Percentiles rank a stretch among this genome's conserved stretches.
Evolutionary conservation across 2,797 vertebrate species (phyloP).

Genomic region (Cynopterus sphinx): DNA sequence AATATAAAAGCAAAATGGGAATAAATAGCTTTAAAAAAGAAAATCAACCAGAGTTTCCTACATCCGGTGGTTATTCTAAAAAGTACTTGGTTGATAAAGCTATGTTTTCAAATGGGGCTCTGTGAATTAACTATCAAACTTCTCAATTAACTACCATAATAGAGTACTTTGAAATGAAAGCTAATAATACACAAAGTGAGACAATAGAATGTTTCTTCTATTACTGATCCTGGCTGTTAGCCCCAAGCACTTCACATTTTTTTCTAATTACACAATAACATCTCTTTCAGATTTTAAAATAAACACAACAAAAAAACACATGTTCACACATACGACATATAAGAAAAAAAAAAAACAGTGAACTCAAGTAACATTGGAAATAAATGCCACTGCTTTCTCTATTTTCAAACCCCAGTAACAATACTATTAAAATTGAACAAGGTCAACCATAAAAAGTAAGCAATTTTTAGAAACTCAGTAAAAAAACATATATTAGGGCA

Average conservation of each 20-base stretch:
- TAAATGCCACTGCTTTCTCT: not conserved
- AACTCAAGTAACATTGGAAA: not conserved
- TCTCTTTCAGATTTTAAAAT: slow-evolving; percentile 13
- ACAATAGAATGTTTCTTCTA: not conserved
- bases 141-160: slow-evolving; percentile 1
- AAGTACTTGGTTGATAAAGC: not conserved
- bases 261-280: slow-evolving; percentile 13
- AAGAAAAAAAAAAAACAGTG: not conserved
- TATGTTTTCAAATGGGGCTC: not conserved
- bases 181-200: not conserved
- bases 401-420: not conserved
- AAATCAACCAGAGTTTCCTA: not conserved
- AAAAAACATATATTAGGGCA: not conserved
- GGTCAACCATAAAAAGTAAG: not conserved
- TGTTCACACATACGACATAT: not conserved
- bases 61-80: not conserved
- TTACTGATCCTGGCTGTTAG: not conserved
- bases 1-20: not conserved
- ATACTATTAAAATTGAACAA: not conserved
- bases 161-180: not conserved
- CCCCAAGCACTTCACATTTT: not conserved
- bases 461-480: not conserved
- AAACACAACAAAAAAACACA: slow-evolving; percentile 8
- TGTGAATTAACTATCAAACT: slow-evolving; percentile 12
- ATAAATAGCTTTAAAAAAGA: not conserved